Percentiles rank a stretch among this genome's conserved stretches.
Evolutionary conservation across 1,140 invertebrate genomes (phyloP).

Genomic region (Polyergus mexicanus): DNA sequence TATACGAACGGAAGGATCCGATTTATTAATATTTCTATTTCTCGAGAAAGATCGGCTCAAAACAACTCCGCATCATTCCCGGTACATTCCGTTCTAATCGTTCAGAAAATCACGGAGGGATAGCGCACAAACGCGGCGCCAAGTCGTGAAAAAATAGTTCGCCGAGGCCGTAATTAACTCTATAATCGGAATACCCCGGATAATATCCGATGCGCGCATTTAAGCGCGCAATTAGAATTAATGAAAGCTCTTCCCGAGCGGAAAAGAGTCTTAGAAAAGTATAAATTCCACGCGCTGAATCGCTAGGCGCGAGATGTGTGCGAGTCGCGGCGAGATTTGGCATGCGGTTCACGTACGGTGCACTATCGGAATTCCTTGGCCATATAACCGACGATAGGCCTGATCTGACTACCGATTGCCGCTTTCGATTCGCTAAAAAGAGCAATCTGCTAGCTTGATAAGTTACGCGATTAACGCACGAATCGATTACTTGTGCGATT

Average conservation of each 20-base stretch:
- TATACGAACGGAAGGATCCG: neutral
- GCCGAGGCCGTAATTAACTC: constrained; percentile 1
- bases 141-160: neutral
- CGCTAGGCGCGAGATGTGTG: neutral
- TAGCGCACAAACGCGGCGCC: neutral
- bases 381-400: neutral
- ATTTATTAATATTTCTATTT: constrained; percentile 6
- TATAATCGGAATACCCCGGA: constrained; percentile 20
- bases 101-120: constrained; percentile 36
- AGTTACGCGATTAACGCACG: neutral
- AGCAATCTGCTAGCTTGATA: neutral
- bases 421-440: neutral
- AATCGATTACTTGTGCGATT: constrained; percentile 1
- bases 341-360: constrained; percentile 53
- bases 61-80: constrained; percentile 1
- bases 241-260: constrained; percentile 7
- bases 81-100: constrained; percentile 29
- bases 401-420: neutral
- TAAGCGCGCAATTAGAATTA: constrained; percentile 45
- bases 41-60: neutral
- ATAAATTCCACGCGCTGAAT: constrained; percentile 60
- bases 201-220: constrained; percentile 13
- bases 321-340: constrained; percentile 46
- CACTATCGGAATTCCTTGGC: constrained; percentile 61
- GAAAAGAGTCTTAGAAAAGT: constrained; percentile 7